Conservation (phyloP, 2,113 vertebrate species). For the Aythya baeri region DNA sequence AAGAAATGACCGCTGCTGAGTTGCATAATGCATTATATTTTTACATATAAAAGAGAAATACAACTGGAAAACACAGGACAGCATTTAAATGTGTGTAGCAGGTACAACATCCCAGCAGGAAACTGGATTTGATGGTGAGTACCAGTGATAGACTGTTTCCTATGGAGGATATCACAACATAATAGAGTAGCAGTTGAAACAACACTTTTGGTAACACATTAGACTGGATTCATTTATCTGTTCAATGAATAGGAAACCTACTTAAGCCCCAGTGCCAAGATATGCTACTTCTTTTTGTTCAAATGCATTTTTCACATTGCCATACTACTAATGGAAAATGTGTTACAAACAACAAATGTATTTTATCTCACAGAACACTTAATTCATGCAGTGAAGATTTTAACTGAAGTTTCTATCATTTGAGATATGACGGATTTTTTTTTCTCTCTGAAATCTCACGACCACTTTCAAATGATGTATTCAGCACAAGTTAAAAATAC, state of each 20-base stretch:
- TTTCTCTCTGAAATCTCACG: neutral
- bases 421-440: neutral
- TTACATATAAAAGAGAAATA: slow-evolving; percentile 49
- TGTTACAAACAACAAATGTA: slow-evolving; percentile 60
- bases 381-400: slow-evolving; percentile 54
- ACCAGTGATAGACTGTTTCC: slow-evolving; percentile 66
- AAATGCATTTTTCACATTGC: slow-evolving; percentile 73
- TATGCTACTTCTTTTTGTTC: slow-evolving; percentile 67
- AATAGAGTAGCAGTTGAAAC: slow-evolving; percentile 60
- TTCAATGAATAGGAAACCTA: slow-evolving; percentile 80
- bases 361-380: slow-evolving; percentile 55
- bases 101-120: slow-evolving; percentile 54
- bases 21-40: slow-evolving; percentile 30
- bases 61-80: neutral
- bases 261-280: slow-evolving; percentile 70
- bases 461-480: neutral
- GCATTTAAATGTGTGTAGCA: slow-evolving; percentile 40
- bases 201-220: slow-evolving; percentile 66
- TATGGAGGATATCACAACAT: slow-evolving; percentile 51
- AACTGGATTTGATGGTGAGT: slow-evolving; percentile 69
- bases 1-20: slow-evolving; percentile 24
- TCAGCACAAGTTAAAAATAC: neutral
- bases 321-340: slow-evolving; percentile 61
- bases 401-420: slow-evolving; percentile 50
- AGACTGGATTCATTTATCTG: slow-evolving; percentile 77